Percentiles rank a stretch among this genome's conserved stretches.
Evolutionary conservation across 1,140 invertebrate species (phyloP).

Genomic region (Drosophila setifemur): DNA sequence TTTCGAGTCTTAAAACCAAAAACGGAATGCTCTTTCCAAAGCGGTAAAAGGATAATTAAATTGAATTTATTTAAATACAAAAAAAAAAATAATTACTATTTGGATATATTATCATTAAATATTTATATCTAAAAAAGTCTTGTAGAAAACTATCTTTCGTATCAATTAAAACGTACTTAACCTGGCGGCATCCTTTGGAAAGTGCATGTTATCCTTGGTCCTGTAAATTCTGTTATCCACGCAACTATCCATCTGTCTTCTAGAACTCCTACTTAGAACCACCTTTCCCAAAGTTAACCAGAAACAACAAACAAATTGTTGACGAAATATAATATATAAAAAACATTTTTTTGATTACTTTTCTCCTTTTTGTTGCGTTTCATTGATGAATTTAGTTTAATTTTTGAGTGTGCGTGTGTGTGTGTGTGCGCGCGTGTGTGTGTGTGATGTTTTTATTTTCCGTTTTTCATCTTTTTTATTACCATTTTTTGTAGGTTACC

Average conservation of each 20-base stretch:
- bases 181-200: background rate
- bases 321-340: slow-evolving; percentile 4
- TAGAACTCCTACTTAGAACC: background rate
- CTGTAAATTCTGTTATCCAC: slow-evolving; percentile 11
- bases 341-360: background rate
- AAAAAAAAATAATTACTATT: background rate
- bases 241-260: background rate
- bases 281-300: background rate
- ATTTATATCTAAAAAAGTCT: too few relatives aligned
- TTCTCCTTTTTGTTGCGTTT: slow-evolving; percentile 9
- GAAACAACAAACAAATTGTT: background rate
- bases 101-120: too few relatives aligned
- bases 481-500: slow-evolving; percentile 83
- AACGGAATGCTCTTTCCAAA: slow-evolving; percentile 15
- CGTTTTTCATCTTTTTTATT: slow-evolving; percentile 81
- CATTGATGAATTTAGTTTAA: slow-evolving; percentile 35
- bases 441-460: slow-evolving; percentile 68
- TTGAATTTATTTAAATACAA: background rate
- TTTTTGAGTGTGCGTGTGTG: slow-evolving; percentile 54
- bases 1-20: background rate
- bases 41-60: background rate
- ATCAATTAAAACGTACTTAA: background rate
- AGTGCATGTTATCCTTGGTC: background rate
- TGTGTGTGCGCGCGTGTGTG: slow-evolving; percentile 54
- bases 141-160: background rate